Percentiles rank a stretch among this genome's conserved stretches.
Conservation (phyloP, 2,888 invertebrate species). For the Sesia apiformis region DNA sequence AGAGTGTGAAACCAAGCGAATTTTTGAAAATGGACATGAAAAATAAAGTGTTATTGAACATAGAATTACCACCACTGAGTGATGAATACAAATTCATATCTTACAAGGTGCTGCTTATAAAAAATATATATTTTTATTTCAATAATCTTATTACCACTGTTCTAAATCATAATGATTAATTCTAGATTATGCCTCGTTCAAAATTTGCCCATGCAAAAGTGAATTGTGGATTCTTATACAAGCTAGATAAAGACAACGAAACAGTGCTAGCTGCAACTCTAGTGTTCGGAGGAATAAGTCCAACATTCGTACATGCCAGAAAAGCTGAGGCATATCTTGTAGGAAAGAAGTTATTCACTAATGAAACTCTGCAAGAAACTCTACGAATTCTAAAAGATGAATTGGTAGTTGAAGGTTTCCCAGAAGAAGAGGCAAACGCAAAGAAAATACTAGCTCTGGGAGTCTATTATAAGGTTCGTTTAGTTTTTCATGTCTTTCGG, state of each 20-base stretch:
- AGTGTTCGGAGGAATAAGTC: slow-evolving; percentile 78
- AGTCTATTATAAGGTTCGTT: slow-evolving; percentile 1
- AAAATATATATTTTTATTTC: slow-evolving; percentile 18
- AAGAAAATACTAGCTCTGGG: background rate
- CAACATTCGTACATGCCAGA: slow-evolving; percentile 71
- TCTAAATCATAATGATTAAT: background rate
- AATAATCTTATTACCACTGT: slow-evolving; percentile 25
- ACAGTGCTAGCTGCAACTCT: slow-evolving; percentile 66
- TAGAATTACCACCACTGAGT: slow-evolving; percentile 70
- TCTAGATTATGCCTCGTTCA: background rate
- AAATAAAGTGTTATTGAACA: slow-evolving; percentile 63
- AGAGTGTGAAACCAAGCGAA: slow-evolving; percentile 39
- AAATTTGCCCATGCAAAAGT: background rate
- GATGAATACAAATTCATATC: slow-evolving; percentile 66
- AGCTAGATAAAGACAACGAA: slow-evolving; percentile 26
- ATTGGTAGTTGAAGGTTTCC: slow-evolving; percentile 44
- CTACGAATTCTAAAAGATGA: background rate
- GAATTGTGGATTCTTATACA: background rate
- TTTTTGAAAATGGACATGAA: slow-evolving; percentile 58
- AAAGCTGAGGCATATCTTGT: slow-evolving; percentile 64
- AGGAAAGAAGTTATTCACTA: slow-evolving; percentile 56
- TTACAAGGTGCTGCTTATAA: slow-evolving; percentile 69
- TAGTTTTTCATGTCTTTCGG: too few relatives aligned
- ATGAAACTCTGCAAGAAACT: slow-evolving; percentile 20
- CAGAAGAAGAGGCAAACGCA: background rate